Conservation (phyloP, 2,888 invertebrate species). For the Eupsilia transversa region DNA sequence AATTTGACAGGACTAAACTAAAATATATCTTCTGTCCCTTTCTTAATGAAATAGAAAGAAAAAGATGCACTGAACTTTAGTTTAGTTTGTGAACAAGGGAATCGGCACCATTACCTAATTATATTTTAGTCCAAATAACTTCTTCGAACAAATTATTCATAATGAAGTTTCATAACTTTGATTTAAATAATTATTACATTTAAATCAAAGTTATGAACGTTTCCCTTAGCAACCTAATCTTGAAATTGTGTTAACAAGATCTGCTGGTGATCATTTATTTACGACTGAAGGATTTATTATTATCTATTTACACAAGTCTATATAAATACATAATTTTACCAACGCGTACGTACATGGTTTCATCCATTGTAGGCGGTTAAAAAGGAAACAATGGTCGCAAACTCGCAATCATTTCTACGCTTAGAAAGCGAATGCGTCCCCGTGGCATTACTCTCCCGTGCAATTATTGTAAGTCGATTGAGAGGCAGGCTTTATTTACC, state of each 20-base stretch:
- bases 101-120: no score
- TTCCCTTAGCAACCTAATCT: not conserved
- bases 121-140: not conserved
- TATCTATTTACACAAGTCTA: not conserved
- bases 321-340: not conserved
- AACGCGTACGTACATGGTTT: not conserved
- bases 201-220: no score
- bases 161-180: not conserved
- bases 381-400: slow-evolving; percentile 20
- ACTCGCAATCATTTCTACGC: slow-evolving; percentile 20
- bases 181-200: not conserved
- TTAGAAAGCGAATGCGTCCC: slow-evolving; percentile 29
- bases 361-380: not conserved
- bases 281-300: not conserved
- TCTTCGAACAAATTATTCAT: slow-evolving; percentile 2
- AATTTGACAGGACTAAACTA: no score
- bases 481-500: slow-evolving; percentile 22
- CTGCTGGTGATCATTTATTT: not conserved
- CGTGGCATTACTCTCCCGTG: slow-evolving; percentile 11
- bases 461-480: slow-evolving; percentile 33
- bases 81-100: no score
- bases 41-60: no score
- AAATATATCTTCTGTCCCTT: no score
- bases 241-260: not conserved
- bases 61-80: no score